A percentile compares a stretch with the other conserved stretches of the same genome.
These are phyloP conservation scores for Pleuronectes platessa DNA, from an alignment of 2,113 vertebrate genomes.

Conservation along the genomic window DNA sequence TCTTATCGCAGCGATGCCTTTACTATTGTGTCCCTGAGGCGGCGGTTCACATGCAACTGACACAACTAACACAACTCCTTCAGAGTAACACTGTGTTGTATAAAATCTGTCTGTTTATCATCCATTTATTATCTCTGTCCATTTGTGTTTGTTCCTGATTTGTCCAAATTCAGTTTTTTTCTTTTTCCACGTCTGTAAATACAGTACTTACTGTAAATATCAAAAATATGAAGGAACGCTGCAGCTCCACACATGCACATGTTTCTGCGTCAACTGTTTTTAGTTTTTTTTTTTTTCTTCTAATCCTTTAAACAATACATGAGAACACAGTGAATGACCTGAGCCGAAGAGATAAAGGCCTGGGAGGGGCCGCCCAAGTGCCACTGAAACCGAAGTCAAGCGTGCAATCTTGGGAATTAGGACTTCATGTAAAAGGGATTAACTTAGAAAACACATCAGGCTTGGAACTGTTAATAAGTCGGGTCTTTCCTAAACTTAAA, in stretches of 20 bases:
- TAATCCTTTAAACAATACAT: slow-evolving; percentile 52
- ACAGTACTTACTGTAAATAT: slow-evolving; percentile 6
- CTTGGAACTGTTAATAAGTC: neutral
- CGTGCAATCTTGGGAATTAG: slow-evolving; percentile 58
- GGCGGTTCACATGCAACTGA: slow-evolving; percentile 13
- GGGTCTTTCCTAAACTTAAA: too few relatives aligned
- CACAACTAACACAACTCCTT: slow-evolving; percentile 20
- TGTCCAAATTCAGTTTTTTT: neutral
- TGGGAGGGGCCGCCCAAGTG: slow-evolving; percentile 47
- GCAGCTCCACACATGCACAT: neutral
- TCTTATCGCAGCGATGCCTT: slow-evolving; percentile 35
- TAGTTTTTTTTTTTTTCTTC: neutral
- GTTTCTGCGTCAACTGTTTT: slow-evolving; percentile 30
- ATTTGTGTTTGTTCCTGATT: neutral
- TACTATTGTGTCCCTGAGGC: slow-evolving; percentile 2
- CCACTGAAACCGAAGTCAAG: slow-evolving; percentile 63
- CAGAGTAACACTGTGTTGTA: neutral
- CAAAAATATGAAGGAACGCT: neutral
- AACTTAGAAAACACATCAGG: slow-evolving; percentile 11
- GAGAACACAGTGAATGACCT: slow-evolving; percentile 65
- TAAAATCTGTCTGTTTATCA: neutral
- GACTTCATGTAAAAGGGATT: slow-evolving; percentile 36
- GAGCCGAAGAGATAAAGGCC: slow-evolving; percentile 54
- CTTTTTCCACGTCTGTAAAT: neutral
- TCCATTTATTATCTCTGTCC: neutral